Conservation (phyloP, 2,888 invertebrate species). For the Melitaea athalia region DNA sequence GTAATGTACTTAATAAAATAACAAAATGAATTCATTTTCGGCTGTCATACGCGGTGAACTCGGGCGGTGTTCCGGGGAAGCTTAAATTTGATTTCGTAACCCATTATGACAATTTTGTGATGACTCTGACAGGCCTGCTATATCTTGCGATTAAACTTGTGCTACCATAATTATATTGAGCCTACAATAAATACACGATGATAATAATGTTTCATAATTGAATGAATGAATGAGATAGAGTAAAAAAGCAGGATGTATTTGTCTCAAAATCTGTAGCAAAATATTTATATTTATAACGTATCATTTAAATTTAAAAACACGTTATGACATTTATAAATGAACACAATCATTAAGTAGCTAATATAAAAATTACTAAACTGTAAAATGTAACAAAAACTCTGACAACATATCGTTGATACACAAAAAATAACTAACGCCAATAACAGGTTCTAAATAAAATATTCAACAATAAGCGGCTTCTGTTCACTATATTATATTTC, state of each 20-base stretch:
- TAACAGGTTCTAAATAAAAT: slow-evolving; percentile 1
- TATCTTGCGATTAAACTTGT: not conserved
- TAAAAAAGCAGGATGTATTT: not conserved
- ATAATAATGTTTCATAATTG: not conserved
- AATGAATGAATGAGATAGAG: not conserved
- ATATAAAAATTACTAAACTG: not conserved
- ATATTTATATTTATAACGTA: not conserved
- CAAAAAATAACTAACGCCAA: not conserved
- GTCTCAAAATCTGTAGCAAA: not conserved
- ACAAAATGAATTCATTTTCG: slow-evolving; percentile 34
- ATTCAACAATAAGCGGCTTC: not conserved
- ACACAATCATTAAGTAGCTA: not conserved
- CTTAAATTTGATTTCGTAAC: not conserved
- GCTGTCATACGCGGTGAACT: slow-evolving; percentile 14
- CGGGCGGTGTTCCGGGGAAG: not conserved
- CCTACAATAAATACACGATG: not conserved
- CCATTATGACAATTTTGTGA: not conserved
- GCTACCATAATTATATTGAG: not conserved
- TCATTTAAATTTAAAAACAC: not conserved
- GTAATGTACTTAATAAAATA: slow-evolving; percentile 42
- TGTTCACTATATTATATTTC: not conserved
- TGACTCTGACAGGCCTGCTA: not conserved
- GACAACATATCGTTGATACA: not conserved
- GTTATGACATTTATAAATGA: not conserved
- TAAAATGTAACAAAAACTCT: slow-evolving; percentile 2